Evolutionary conservation across 2,113 vertebrate genomes (phyloP), one percentile per base, ranked within the genome.

Genomic region (Calypte anna): DNA sequence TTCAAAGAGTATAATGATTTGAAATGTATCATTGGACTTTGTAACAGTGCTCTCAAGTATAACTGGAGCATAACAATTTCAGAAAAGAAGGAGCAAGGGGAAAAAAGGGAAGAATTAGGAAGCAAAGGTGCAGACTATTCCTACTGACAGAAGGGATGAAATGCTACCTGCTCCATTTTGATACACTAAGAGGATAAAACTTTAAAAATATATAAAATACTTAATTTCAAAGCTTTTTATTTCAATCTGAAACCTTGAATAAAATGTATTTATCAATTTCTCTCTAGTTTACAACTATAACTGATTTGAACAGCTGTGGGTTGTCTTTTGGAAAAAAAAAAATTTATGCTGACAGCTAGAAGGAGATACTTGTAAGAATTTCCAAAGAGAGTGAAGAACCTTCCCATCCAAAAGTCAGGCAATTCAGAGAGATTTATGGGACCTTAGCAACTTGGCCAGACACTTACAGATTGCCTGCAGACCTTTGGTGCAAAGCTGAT

Each of bases 161-260:
- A 77, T 67, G 15, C 2, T 66, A 24, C 12, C 14, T 1, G 4
- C 55, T 86, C 8, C 2, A 13, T 69, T 80, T 77, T 83, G 21
- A 67, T 38, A 33, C 1, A 38, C 1, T 15, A 67, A 33, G 4
- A 44, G 3, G 1, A 4, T 38, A 25, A 62, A 62, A 24, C 2
- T 58, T 6, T 3, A 63, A n/a, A 85, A 88, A 7, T 7, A 67
- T 7, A 67, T 28, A 83, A 77, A 40, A 43, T n/a, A 10, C 21
- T 61, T 82, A 3, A 4, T 23, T 67, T 16, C 33, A 67, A 61
- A 50, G 3, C 7, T 75, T 75, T 78, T 58, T 17, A 8, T 64
- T 84, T 87, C 1, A 9, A 33, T 33, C 8, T 79, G 36, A 88
- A 86, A 44, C 3, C 5, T 28, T 25, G 10, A 69, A 55, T 20